A percentile compares a stretch with the other conserved stretches of the same genome.
phyloP scores from a whole-genome alignment of 2,797 vertebrate genomes.

The Melanogrammus aeglefinus region DNA sequence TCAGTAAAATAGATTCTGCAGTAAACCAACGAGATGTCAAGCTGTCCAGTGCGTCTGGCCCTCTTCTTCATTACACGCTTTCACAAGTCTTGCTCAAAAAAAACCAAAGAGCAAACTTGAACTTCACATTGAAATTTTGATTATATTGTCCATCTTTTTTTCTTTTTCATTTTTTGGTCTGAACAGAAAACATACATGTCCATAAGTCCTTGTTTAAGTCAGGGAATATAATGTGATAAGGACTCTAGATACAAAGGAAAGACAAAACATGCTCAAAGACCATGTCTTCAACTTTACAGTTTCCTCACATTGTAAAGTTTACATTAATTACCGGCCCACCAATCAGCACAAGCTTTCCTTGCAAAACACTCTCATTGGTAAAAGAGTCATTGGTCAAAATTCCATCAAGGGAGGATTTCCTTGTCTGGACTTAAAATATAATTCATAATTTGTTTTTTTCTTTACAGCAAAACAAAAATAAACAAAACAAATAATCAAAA shows the following conservation, averaged over 20 bases:
- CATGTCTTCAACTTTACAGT: slow-evolving; percentile 61
- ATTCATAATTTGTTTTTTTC: slow-evolving; percentile 66
- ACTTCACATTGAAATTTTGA: slow-evolving; percentile 77
- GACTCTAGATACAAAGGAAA: slow-evolving; percentile 64
- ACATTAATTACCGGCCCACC: slow-evolving; percentile 72
- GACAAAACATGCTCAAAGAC: slow-evolving; percentile 55
- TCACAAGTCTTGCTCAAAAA: slow-evolving; percentile 64
- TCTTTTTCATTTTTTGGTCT: slow-evolving; percentile 88
- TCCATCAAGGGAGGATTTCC: slow-evolving; percentile 62
- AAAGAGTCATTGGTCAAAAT: slow-evolving; percentile 71
- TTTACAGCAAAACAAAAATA: slow-evolving; percentile 68
- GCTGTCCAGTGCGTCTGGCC: slow-evolving; percentile 69
- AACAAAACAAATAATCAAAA: slow-evolving; percentile 45
- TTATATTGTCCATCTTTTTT: slow-evolving; percentile 66
- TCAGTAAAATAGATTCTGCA: slow-evolving; percentile 48
- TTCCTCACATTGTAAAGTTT: slow-evolving; percentile 60
- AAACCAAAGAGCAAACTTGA: slow-evolving; percentile 67
- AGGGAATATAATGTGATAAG: slow-evolving; percentile 77
- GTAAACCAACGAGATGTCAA: slow-evolving; percentile 47
- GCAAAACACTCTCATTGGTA: slow-evolving; percentile 58
- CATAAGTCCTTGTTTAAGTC: slow-evolving; percentile 71
- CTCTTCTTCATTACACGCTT: slow-evolving; percentile 72
- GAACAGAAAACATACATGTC: slow-evolving; percentile 77
- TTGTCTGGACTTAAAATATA: slow-evolving; percentile 72
- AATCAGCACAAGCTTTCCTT: slow-evolving; percentile 79